These are phyloP conservation scores for Cyanoderma ruficeps DNA, from an alignment of 2,113 vertebrate genomes.

Conservation along the genomic window DNA sequence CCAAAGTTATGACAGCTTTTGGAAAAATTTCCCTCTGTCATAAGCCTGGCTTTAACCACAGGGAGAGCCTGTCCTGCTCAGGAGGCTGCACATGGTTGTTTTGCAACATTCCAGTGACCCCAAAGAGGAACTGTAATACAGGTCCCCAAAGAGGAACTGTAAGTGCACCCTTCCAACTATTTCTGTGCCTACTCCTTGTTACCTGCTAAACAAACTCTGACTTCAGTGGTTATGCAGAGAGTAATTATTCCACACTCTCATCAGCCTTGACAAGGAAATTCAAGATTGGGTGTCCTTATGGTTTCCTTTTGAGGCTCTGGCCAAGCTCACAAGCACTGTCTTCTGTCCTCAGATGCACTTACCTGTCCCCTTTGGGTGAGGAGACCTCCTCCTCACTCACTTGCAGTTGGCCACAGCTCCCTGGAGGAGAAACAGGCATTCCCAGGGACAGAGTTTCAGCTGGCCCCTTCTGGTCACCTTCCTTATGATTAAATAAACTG, in stretches of 20 bases:
- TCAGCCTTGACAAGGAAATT: neutral
- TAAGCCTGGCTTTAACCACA: neutral
- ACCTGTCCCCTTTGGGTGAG: neutral
- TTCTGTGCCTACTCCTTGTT: neutral
- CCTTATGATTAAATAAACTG: neutral
- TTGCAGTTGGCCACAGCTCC: neutral
- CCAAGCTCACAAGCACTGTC: neutral
- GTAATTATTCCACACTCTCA: neutral
- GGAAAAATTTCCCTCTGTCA: neutral
- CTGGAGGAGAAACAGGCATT: neutral
- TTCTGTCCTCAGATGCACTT: neutral
- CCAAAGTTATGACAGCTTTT: neutral
- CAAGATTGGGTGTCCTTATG: neutral
- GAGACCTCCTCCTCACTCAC: neutral
- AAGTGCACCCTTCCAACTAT: neutral
- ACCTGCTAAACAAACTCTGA: neutral
- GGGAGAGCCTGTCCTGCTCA: neutral
- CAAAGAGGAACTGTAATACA: neutral
- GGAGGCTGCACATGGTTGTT: fast-evolving
- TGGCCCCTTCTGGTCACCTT: neutral
- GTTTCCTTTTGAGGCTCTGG: neutral
- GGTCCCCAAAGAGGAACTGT: neutral
- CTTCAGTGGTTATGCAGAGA: neutral
- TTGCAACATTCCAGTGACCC: neutral
- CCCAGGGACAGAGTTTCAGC: neutral